Evolutionary conservation across 2,113 vertebrate genomes (phyloP).

Genomic region (Sorex araneus): DNA sequence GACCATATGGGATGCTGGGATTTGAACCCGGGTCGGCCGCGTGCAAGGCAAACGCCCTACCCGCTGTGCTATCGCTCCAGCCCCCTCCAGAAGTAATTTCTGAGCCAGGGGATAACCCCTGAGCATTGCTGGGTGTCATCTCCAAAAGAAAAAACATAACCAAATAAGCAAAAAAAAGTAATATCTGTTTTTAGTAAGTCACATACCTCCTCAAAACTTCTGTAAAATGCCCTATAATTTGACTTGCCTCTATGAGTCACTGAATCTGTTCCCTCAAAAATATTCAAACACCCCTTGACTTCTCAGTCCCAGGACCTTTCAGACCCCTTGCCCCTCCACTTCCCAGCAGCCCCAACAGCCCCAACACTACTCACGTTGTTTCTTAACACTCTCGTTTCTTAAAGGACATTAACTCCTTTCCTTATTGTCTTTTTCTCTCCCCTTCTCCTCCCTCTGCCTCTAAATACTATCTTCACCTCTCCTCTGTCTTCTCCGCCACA

Average conservation of each 20-base stretch:
- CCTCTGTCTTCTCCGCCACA: neutral
- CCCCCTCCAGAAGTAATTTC: no score
- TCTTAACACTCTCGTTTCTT: neutral
- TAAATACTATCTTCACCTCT: neutral
- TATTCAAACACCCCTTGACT: neutral
- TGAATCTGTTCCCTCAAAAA: neutral
- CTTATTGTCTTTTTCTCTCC: constrained; percentile 4
- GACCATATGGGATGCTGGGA: no score
- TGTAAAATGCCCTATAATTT: neutral
- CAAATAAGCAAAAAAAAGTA: neutral
- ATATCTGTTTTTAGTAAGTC: neutral
- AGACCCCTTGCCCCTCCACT: neutral
- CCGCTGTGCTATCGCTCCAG: no score
- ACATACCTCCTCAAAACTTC: neutral
- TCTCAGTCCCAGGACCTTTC: neutral
- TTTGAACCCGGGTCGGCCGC: no score
- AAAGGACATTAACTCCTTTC: neutral
- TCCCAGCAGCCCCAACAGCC: neutral
- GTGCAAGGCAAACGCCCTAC: no score
- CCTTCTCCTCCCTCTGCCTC: neutral
- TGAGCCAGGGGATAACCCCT: no score
- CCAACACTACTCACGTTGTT: neutral
- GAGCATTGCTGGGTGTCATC: no score
- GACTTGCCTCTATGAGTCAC: neutral
- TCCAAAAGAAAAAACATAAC: no score